phyloP scores from a whole-genome alignment of 2,113 vertebrate species.

The Sylvilagus bachmani region DNA sequence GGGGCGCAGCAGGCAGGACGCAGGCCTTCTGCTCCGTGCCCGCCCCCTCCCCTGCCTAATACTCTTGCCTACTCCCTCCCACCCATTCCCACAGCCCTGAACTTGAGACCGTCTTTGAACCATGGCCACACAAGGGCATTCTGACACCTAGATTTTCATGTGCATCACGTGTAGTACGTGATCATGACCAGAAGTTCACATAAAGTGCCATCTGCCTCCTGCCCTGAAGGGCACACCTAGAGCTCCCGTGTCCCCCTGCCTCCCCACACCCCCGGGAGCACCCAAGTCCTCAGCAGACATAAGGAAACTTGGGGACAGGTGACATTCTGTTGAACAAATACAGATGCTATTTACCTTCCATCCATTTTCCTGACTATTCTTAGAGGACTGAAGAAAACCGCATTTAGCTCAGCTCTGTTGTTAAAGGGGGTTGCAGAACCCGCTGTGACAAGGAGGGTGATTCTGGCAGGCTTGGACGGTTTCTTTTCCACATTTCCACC shows the following conservation, averaged over 20 bases:
- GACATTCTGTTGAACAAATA: constrained; percentile 71
- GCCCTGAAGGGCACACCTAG: not conserved
- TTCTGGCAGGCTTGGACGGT: not conserved
- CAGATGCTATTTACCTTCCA: constrained; percentile 76
- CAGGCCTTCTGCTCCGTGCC: not conserved
- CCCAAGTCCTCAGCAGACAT: constrained; percentile 36
- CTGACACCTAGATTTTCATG: not conserved
- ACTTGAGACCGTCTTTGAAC: not conserved
- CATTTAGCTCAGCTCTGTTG: not conserved
- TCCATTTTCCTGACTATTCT: constrained; percentile 61
- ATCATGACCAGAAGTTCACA: not conserved
- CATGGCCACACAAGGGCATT: not conserved
- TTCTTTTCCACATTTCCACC: not conserved
- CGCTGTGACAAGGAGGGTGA: not conserved
- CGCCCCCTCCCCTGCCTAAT: not conserved
- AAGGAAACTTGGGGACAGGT: constrained; percentile 39
- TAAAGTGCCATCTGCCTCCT: not conserved
- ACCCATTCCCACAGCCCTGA: not conserved
- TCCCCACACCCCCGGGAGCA: not conserved
- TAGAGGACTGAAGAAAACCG: not conserved
- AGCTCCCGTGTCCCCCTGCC: not conserved
- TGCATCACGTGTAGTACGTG: not conserved
- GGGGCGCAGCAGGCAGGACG: not conserved
- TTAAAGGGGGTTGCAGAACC: not conserved
- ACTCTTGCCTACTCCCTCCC: not conserved